Conservation (phyloP, 2,113 vertebrate species). For the Perognathus longimembris region DNA sequence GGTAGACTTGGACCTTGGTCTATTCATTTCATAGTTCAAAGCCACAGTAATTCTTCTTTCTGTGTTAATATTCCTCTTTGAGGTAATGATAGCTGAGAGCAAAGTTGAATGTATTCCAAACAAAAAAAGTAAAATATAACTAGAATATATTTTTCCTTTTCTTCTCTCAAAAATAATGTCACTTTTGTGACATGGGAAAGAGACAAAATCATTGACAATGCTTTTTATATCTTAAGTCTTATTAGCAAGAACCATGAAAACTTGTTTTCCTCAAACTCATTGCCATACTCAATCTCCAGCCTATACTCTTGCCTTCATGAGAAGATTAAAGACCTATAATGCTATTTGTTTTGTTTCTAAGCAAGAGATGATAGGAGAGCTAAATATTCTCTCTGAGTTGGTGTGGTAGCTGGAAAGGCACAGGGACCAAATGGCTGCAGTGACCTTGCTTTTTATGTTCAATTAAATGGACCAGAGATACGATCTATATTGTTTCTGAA, state of each 20-base stretch:
- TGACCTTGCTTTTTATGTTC: constrained; percentile 79
- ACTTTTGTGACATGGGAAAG: constrained; percentile 35
- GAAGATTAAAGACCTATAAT: constrained; percentile 65
- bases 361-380: constrained; percentile 69
- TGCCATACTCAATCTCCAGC: constrained; percentile 57
- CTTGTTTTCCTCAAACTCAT: constrained; percentile 65
- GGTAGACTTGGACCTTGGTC: background rate
- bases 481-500: constrained; percentile 74
- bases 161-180: background rate
- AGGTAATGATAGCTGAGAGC: background rate
- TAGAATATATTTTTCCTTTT: background rate
- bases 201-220: background rate
- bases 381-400: constrained; percentile 68
- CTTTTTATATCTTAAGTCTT: constrained; percentile 59
- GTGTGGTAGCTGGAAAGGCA: constrained; percentile 46
- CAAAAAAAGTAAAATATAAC: background rate
- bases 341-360: constrained; percentile 74
- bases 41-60: background rate
- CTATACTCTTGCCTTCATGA: constrained; percentile 71
- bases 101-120: background rate
- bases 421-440: constrained; percentile 59
- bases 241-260: constrained; percentile 62
- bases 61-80: background rate
- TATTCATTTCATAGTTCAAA: background rate
- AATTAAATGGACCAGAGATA: constrained; percentile 78